A percentile compares a stretch with the other conserved stretches of the same genome.
These are phyloP conservation scores for Dendrolimus kikuchii DNA, from an alignment of 1,140 invertebrate species.

Conservation along the genomic window DNA sequence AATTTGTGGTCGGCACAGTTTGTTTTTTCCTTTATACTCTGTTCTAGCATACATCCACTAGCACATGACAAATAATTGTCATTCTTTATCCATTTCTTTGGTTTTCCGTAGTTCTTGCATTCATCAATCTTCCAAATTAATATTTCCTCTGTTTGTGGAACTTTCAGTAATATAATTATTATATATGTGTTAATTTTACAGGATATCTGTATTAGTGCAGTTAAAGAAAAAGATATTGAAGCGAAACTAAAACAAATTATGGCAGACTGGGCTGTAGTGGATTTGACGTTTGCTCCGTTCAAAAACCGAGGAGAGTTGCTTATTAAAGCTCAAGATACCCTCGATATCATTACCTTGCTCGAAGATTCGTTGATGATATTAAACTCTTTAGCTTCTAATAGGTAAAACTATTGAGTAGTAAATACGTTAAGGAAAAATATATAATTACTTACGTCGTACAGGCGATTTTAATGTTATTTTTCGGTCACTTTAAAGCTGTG, in stretches of 20 bases:
- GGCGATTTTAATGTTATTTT: too few relatives aligned
- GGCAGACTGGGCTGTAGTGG: conserved; percentile 85
- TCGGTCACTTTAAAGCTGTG: too few relatives aligned
- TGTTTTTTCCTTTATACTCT: too few relatives aligned
- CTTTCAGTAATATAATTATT: neutral
- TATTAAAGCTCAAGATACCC: conserved; percentile 83
- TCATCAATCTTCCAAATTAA: too few relatives aligned
- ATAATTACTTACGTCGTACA: too few relatives aligned
- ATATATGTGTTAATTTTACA: conserved; percentile 32
- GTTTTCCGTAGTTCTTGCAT: too few relatives aligned
- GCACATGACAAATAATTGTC: too few relatives aligned
- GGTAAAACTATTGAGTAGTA: conserved; percentile 59
- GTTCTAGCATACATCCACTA: too few relatives aligned
- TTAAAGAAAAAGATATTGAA: conserved; percentile 94
- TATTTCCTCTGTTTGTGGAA: too few relatives aligned
- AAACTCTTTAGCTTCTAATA: conserved; percentile 87
- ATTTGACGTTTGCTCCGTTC: conserved; percentile 85
- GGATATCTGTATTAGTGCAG: conserved; percentile 92
- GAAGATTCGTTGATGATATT: conserved; percentile 93
- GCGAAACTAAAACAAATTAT: conserved; percentile 89
- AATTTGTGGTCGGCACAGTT: too few relatives aligned
- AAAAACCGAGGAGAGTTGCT: conserved; percentile 89
- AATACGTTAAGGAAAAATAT: too few relatives aligned
- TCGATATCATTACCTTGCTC: conserved; percentile 84
- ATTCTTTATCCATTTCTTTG: too few relatives aligned